Conservation (phyloP, 2,113 vertebrate genomes). For the Engystomops pustulosus region DNA sequence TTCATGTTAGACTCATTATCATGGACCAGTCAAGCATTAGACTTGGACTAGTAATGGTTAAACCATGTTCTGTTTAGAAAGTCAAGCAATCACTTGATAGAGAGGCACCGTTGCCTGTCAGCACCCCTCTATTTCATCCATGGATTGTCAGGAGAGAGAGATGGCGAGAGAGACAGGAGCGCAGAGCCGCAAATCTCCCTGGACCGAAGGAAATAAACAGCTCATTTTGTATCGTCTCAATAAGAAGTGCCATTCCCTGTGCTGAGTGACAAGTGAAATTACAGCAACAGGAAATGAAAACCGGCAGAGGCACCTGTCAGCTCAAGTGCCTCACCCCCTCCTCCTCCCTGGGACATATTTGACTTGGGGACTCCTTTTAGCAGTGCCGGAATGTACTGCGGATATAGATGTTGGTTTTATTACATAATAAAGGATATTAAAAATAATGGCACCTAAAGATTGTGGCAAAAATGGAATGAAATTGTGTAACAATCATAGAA, state of each 20-base stretch:
- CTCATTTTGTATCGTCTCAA: slow-evolving; percentile 58
- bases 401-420: slow-evolving; percentile 4
- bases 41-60: slow-evolving; percentile 23
- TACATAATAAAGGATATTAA: background rate
- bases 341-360: background rate
- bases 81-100: slow-evolving; percentile 39
- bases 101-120: slow-evolving; percentile 43
- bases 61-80: slow-evolving; percentile 50
- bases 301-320: slow-evolving; percentile 50
- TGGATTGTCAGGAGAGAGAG: slow-evolving; percentile 55
- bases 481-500: background rate
- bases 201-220: slow-evolving; percentile 56
- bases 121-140: slow-evolving; percentile 54
- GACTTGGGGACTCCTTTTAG: slow-evolving; percentile 21
- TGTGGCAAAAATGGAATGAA: background rate
- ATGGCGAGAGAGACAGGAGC: slow-evolving; percentile 35
- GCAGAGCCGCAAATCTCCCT: slow-evolving; percentile 54
- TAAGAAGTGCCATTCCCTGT: slow-evolving; percentile 54
- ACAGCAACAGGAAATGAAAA: slow-evolving; percentile 59
- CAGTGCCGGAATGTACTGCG: slow-evolving; percentile 12
- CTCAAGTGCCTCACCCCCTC: slow-evolving; percentile 44
- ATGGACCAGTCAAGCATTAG: background rate
- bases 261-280: slow-evolving; percentile 62
- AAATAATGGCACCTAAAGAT: background rate
- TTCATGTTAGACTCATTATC: background rate